These are phyloP conservation scores for Lycocorax pyrrhopterus DNA, from an alignment of 2,113 vertebrate genomes.

Conservation along the genomic window DNA sequence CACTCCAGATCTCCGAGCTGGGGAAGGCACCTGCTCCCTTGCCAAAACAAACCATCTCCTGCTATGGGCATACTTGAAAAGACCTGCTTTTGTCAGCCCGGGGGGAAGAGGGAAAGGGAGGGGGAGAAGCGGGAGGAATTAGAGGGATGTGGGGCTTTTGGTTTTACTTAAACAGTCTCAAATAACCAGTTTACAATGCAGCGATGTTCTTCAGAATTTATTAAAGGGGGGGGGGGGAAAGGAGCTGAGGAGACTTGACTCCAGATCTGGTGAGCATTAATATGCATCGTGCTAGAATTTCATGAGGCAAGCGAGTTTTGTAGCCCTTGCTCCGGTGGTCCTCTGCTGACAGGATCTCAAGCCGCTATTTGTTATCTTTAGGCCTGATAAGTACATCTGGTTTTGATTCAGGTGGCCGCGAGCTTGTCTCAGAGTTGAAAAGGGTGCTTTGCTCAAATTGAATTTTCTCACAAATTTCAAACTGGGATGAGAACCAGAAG, in stretches of 20 bases:
- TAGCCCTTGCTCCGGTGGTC: slow-evolving; percentile 85
- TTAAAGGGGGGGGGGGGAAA: neutral
- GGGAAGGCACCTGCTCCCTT: slow-evolving; percentile 77
- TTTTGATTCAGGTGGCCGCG: slow-evolving; percentile 90
- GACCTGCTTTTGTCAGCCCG: slow-evolving; percentile 62
- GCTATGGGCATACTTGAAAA: slow-evolving; percentile 66
- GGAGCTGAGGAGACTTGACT: neutral
- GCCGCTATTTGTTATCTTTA: slow-evolving; percentile 94
- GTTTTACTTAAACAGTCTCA: slow-evolving; percentile 75
- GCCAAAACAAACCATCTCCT: slow-evolving; percentile 79
- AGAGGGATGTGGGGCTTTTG: slow-evolving; percentile 33
- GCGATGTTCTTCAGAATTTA: slow-evolving; percentile 66
- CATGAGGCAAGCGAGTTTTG: slow-evolving; percentile 66
- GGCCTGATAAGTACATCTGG: slow-evolving; percentile 94
- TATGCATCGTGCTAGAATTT: slow-evolving; percentile 70
- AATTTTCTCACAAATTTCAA: slow-evolving; percentile 94
- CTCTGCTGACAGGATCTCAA: slow-evolving; percentile 81
- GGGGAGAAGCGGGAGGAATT: neutral
- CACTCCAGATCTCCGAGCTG: slow-evolving; percentile 67
- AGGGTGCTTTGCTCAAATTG: slow-evolving; percentile 83
- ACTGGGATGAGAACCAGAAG: slow-evolving; percentile 81
- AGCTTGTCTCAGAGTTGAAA: slow-evolving; percentile 90
- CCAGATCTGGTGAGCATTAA: slow-evolving; percentile 71
- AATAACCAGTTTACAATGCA: slow-evolving; percentile 69
- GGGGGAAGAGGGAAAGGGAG: slow-evolving; percentile 25